Base-by-base conservation (phyloP, 1,140 invertebrate genomes). In the Scaptomyza pallida region DNA sequence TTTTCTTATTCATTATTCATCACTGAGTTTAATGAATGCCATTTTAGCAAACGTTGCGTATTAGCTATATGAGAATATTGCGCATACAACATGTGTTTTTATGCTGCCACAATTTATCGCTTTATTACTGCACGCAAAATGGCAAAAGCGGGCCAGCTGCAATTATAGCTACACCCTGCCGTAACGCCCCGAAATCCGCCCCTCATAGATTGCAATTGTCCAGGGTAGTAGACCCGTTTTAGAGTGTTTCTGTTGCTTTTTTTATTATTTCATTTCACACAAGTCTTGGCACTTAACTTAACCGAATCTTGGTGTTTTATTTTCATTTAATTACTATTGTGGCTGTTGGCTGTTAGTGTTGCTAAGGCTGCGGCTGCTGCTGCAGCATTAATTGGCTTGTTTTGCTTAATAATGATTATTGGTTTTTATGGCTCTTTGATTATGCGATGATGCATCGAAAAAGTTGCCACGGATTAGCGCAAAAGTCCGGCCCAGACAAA, bases 341-440 rank as follows among this genome's bases (percentile, higher is more conserved):
- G 35, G 73, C 37, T 10, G 41, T 13, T 35, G 72, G 67, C 15
- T 30, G 54, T 13, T 41, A 6, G 23, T 26, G 23, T 26, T 26
- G 23, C 21, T 23, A n/a, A n/a, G 3, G 48, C 12, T 15, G 48
- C 6, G 51, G 61, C 33, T 60, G 61, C 15, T 9, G 64, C 62
- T 30, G 69, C 50, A 74, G 82, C 82, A 86, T 88, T 86, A 86
- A 86, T 88, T 86, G 81, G 81, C 81, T 86, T 86, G 81, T 86
- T 86, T 86, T 77, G 81, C 81, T 88, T 88, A 88, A 86, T 86
- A 86, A 86, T 86, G 82, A 86, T 86, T 86, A 86, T 86, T 86
- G 82, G 81, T 86, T 88, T 86, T 86, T 86, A 86, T 82, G 82
- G 80, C 82, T 88, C 82, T 88, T 86, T 86, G 81, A 86, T 86